Conservation (phyloP, 2,113 vertebrate genomes). For the Etheostoma cragini region DNA sequence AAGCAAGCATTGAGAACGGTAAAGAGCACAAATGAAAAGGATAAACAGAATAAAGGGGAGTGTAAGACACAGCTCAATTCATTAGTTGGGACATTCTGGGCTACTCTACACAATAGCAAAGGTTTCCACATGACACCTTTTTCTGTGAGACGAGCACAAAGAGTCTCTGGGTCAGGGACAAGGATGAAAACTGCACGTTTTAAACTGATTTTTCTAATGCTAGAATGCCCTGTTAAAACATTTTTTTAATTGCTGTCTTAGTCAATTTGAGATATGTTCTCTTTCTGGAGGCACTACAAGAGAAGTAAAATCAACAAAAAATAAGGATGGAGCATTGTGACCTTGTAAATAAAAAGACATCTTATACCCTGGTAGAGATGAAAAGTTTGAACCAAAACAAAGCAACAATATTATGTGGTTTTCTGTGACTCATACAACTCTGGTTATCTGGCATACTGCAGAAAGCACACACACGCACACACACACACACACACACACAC, state of each 20-base stretch:
- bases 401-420: constrained; percentile 36
- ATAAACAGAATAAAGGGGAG: constrained; percentile 63
- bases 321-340: constrained; percentile 42
- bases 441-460: constrained; percentile 66
- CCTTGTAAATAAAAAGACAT: constrained; percentile 73
- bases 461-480: constrained; percentile 18
- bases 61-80: constrained; percentile 52
- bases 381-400: constrained; percentile 59
- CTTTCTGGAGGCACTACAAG: constrained; percentile 38
- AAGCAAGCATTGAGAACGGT: constrained; percentile 45
- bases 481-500: not conserved
- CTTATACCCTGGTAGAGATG: constrained; percentile 19
- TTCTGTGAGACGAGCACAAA: constrained; percentile 49
- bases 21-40: constrained; percentile 37
- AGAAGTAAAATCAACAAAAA: not conserved
- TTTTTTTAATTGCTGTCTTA: constrained; percentile 53
- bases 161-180: constrained; percentile 47
- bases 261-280: constrained; percentile 47
- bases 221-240: constrained; percentile 6
- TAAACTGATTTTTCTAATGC: constrained; percentile 45
- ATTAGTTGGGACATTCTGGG: constrained; percentile 48
- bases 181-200: constrained; percentile 47
- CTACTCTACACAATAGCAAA: constrained; percentile 46
- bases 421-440: constrained; percentile 60
- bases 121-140: constrained; percentile 50